Base-by-base conservation (phyloP, 2,797 vertebrate species). In the Lagocephalus sceleratus region DNA sequence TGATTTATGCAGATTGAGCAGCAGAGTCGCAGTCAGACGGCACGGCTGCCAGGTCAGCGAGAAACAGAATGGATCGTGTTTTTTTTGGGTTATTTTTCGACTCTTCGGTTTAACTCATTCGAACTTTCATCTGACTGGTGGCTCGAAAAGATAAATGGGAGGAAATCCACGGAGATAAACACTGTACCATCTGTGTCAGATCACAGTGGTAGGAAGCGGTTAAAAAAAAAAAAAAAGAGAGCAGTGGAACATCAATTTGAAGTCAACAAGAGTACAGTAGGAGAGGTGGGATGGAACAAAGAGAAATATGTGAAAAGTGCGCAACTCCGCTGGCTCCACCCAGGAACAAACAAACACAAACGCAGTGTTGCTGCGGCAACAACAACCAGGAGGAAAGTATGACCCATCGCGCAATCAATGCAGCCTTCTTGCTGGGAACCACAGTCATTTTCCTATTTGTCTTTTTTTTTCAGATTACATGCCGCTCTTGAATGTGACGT, bases 331-430 rank as follows among this genome's bases (percentile, higher is more conserved):
- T 40, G 6, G 12, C 60, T 50, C 60, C 51, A 41, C 71, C 66
- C 60, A 15, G 51, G 7, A 10, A 40, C 23, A 73, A 68, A 84
- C 68, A 78, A 5, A 67, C 48, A 54, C 23, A 85, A 85, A 85
- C 63, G 82, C 2, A 42, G 15, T 0, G 66, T 81, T 70, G 68
- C 54, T 56, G 68, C 62, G 51, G 80, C 41, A 71, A 82, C 47
- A 62, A 47, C 39, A 26, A 60, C 8, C 15, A 32, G 20, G 21
- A 49, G 45, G 32, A 51, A 29, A 55, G 53, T 39, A 1, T 81
- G 62, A 84, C 69, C 52, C 43, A 58, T 62, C 20, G 65, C 44
- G 46, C 70, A 53, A 76, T 29, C 26, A 29, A 10, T 29, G 26
- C 26, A 29, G 40, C 20, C 52, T 41, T 48, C 39, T 26, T 68